Base-by-base conservation (phyloP, 2,797 vertebrate species). In the Microhierax caerulescens region DNA sequence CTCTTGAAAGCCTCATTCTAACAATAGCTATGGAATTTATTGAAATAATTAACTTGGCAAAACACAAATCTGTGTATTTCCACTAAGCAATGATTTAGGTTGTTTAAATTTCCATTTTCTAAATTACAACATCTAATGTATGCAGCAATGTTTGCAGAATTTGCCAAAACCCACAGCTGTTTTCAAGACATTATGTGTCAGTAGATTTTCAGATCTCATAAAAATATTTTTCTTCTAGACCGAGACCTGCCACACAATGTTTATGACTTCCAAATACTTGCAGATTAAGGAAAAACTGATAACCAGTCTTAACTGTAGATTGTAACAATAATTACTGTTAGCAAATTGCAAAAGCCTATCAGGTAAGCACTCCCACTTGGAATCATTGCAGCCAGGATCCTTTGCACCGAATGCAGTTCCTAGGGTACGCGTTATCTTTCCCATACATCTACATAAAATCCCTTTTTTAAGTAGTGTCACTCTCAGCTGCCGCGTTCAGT, bases 21-120 rank as follows among this genome's bases (percentile, higher is more conserved):
- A 95, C 73, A 93, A 79, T 53, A 91, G 75, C 75, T 86, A 8
- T 28, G 60, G 48, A 91, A 94, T 96, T 95, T 96, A 94, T 76
- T 0, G 25, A 91, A 92, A 96, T 93, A 87, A 92, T 93, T 96
- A 91, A 77, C 72, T 41, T 86, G 50, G 72, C 68, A 72, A 86
- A 96, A 93, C 19, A 59, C 90, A 74, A 95, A 85, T 3, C 51
- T 0, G 0, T 59, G 51, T 65, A 43, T 88, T 92, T 82, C 51
- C 34, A 70, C 85, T 37, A 94, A 74, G 59, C 36, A 79, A 45
- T 91, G 36, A 93, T 78, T 73, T 81, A 41, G 5, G 16, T 60
- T 11, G 25, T 37, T 79, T 81, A 72, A 57, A 81, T 72, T 37
- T 63, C 36, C 19, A 14, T 91, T 92, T 91, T 92, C 57, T 80